phyloP scores from a whole-genome alignment of 2,888 invertebrate genomes.

The Norana najaformis region DNA sequence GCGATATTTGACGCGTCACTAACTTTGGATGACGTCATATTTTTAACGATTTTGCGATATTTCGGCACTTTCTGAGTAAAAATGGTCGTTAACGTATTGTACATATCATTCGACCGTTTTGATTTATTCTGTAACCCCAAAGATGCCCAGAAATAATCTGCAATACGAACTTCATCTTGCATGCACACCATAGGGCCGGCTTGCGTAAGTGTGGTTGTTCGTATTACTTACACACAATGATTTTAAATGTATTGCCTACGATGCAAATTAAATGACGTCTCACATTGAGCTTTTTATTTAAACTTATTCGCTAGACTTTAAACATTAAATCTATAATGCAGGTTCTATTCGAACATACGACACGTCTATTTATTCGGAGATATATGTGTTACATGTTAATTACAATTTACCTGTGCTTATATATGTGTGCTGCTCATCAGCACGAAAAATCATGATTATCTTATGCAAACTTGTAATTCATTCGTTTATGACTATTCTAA shows the following conservation, averaged over 20 bases:
- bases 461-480: not conserved
- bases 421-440: not conserved
- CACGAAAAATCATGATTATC: not conserved
- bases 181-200: not conserved
- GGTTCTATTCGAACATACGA: not conserved
- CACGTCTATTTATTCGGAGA: not conserved
- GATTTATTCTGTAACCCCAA: not conserved
- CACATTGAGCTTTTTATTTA: not conserved
- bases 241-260: not conserved
- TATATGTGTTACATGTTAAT: constrained; percentile 9
- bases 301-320: not conserved
- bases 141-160: not conserved
- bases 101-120: not conserved
- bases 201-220: not conserved
- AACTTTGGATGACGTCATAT: not conserved
- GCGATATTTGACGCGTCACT: not conserved
- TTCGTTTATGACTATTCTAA: not conserved
- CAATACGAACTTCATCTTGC: not conserved
- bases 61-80: not conserved
- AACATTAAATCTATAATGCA: not conserved
- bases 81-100: not conserved
- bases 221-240: not conserved
- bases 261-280: not conserved
- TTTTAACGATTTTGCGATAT: not conserved
- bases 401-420: not conserved